Evolutionary conservation across 1,140 invertebrate genomes (phyloP), one percentile per base, ranked within the genome.

Genomic region (Drosophila melanica): DNA sequence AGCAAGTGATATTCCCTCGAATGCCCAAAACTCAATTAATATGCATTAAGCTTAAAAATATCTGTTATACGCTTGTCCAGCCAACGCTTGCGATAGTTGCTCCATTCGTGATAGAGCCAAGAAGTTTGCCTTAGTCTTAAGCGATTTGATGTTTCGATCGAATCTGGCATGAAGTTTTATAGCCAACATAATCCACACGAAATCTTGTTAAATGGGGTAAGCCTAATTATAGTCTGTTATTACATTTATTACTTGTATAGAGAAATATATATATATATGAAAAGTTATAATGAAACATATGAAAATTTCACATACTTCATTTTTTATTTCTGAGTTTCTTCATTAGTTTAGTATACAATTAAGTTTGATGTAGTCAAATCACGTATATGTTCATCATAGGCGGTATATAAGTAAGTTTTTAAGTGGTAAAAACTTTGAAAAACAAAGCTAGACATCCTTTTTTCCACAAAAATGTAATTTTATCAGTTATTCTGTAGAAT

Each of bases 41-140:
- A 55, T 45, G 35, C 42, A 47, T 85, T 85, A 85, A 85, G 72
- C 50, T 57, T 71, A 51, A 57, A 45, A 57, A 47, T 44, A 75
- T 77, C 66, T 81, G 70, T 78, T 75, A 81, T 78, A 81, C 70
- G 78, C 81, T 80, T 67, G 67, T 76, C 60, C 68, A 69, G 42
- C 44, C 67, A 63, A 63, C 30, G 55, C 30, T 57, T 55, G 51
- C 68, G 53, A n/a, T 23, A 63, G 11, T 53, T 39, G 47, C 60
- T 42, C 42, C 37, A 55, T 27, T 72, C 55, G 62, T 60, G 54
- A 54, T 71, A 86, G 57, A 65, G 84, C 82, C 82, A 69, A 71
- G 35, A 58, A 77, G 64, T 74, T 87, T 87, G 82, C 82, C 82
- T 65, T 87, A 87, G 84, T 79, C 42, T 57, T 86, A 86, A 78